Conservation (phyloP, 2,113 vertebrate species). For the Meriones unguiculatus region DNA sequence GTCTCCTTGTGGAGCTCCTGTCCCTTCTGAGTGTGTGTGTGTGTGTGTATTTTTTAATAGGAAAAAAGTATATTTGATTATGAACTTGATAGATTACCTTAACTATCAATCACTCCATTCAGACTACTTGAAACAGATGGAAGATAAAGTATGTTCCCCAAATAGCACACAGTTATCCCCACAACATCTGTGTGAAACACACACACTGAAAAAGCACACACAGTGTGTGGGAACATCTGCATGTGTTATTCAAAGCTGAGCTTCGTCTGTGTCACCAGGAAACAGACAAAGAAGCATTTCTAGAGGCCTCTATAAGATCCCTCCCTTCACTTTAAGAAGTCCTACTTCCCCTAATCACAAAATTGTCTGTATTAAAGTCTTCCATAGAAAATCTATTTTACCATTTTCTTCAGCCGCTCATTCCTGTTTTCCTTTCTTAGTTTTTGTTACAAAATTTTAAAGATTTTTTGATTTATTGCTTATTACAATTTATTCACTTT, state of each 20-base stretch:
- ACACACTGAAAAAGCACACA: not conserved
- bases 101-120: not conserved
- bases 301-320: not conserved
- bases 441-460: too few relatives aligned
- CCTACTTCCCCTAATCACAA: too few relatives aligned
- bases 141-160: not conserved
- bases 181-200: not conserved
- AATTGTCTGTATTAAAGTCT: not conserved
- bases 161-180: not conserved
- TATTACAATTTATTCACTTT: too few relatives aligned
- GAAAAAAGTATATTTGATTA: conserved; percentile 23
- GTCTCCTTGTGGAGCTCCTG: too few relatives aligned
- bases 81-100: not conserved
- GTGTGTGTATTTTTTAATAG: not conserved
- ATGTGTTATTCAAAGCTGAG: not conserved
- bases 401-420: not conserved
- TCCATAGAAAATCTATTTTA: too few relatives aligned
- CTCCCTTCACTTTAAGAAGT: too few relatives aligned
- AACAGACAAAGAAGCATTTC: not conserved
- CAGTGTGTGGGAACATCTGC: not conserved
- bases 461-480: too few relatives aligned
- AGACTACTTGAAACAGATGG: conserved; percentile 52
- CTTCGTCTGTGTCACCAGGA: not conserved
- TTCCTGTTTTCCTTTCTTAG: not conserved
- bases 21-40: too few relatives aligned